Conservation (phyloP, 2,113 vertebrate genomes). For the Acinonyx jubatus region DNA sequence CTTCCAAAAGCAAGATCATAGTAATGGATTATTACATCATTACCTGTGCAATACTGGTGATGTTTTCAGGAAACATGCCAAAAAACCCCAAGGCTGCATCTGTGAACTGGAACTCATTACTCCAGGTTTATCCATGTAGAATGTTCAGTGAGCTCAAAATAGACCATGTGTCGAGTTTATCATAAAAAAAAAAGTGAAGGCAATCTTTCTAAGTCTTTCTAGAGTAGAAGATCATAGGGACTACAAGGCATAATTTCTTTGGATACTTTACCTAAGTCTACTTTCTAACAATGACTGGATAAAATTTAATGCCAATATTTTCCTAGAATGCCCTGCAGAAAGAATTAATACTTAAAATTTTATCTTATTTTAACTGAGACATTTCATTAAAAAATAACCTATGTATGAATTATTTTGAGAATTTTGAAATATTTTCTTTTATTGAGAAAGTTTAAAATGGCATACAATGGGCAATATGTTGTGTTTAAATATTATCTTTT, state of each 20-base stretch:
- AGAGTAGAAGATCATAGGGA: neutral
- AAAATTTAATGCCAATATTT: conserved; percentile 8
- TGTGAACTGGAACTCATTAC: neutral
- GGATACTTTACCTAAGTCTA: neutral
- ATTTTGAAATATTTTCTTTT: neutral
- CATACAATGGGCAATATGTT: neutral
- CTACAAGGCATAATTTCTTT: neutral
- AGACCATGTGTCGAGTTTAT: neutral
- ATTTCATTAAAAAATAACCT: neutral
- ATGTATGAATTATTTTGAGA: neutral
- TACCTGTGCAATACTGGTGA: neutral
- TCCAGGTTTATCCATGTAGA: neutral
- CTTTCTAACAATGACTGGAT: neutral
- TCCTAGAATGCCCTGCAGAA: neutral
- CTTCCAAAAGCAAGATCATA: neutral
- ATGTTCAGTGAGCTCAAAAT: neutral
- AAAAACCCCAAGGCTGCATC: neutral
- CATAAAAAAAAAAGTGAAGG: neutral
- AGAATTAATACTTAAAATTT: neutral
- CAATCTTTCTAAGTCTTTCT: neutral
- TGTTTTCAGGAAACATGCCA: neutral
- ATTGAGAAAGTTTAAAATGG: neutral
- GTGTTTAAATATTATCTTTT: neutral
- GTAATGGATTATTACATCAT: neutral
- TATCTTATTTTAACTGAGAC: neutral